Percentiles rank a stretch among this genome's conserved stretches.
These are phyloP conservation scores for Hippopotamus amphibius DNA, from an alignment of 2,113 vertebrate species.

Conservation along the genomic window DNA sequence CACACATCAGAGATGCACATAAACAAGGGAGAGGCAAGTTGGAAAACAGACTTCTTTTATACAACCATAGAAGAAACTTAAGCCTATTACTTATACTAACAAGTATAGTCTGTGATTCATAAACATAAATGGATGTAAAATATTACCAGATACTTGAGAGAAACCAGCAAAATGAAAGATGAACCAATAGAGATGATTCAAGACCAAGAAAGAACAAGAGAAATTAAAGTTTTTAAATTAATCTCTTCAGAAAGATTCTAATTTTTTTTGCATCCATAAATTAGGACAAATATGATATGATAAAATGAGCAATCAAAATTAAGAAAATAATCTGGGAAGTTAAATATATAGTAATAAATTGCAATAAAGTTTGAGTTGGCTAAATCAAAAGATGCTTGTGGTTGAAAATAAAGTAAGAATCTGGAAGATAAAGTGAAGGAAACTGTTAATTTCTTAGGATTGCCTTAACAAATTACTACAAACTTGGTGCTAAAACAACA, in stretches of 20 bases:
- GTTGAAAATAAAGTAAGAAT: constrained; percentile 26
- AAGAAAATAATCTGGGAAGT: constrained; percentile 17
- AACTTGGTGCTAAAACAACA: neutral
- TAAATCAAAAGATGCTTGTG: neutral
- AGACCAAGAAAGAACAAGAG: neutral
- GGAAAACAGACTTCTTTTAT: neutral
- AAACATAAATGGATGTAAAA: neutral
- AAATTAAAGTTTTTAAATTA: neutral
- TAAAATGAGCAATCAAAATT: neutral
- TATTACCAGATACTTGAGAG: neutral
- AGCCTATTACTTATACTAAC: neutral
- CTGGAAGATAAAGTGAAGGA: neutral
- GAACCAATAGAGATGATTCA: neutral
- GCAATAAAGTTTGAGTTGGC: constrained; percentile 15
- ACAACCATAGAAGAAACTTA: neutral
- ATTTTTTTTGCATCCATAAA: neutral
- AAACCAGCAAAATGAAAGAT: constrained; percentile 20
- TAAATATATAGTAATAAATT: constrained; percentile 1
- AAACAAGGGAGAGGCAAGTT: neutral
- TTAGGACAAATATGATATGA: neutral
- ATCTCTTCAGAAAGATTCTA: neutral
- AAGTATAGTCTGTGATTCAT: neutral
- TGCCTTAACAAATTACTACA: neutral
- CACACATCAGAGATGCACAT: neutral
- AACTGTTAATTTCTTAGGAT: neutral